A percentile compares a stretch with the other conserved stretches of the same genome.
Conservation (phyloP, 2,797 vertebrate species). For the Pipistrellus pipistrellus region DNA sequence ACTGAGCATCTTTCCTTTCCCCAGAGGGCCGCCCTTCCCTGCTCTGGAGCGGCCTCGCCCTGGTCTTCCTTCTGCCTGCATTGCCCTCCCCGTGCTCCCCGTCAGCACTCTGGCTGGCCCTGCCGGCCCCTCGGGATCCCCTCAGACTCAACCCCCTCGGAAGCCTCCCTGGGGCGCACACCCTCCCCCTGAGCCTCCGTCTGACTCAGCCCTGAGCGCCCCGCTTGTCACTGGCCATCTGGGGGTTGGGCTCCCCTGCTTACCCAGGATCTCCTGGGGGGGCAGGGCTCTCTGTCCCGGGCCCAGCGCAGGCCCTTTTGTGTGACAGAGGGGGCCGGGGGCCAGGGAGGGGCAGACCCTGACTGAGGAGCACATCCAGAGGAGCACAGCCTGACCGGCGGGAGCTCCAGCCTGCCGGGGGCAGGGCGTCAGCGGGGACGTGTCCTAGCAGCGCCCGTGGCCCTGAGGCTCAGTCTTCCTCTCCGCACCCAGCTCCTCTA, state of each 20-base stretch:
- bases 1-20: rapidly evolving
- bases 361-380: rapidly evolving
- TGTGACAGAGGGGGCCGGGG: not conserved
- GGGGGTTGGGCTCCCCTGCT: not conserved
- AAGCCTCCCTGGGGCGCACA: not conserved
- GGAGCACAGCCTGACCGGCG: rapidly evolving
- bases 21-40: rapidly evolving
- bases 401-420: not conserved
- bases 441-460: rapidly evolving
- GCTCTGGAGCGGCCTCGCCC: rapidly evolving
- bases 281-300: not conserved
- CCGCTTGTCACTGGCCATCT: not conserved
- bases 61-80: not conserved
- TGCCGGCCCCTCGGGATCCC: not conserved
- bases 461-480: rapidly evolving
- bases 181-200: not conserved
- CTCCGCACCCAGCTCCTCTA: not conserved
- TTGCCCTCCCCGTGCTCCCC: not conserved
- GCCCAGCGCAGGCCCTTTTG: not conserved
- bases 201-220: not conserved
- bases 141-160: not conserved
- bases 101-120: not conserved
- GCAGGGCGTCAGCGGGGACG: not conserved
- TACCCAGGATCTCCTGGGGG: not conserved
- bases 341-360: not conserved